A percentile compares a stretch with the other conserved stretches of the same genome.
Evolutionary conservation across 2,113 vertebrate species (phyloP).

Genomic region (Monopterus albus): DNA sequence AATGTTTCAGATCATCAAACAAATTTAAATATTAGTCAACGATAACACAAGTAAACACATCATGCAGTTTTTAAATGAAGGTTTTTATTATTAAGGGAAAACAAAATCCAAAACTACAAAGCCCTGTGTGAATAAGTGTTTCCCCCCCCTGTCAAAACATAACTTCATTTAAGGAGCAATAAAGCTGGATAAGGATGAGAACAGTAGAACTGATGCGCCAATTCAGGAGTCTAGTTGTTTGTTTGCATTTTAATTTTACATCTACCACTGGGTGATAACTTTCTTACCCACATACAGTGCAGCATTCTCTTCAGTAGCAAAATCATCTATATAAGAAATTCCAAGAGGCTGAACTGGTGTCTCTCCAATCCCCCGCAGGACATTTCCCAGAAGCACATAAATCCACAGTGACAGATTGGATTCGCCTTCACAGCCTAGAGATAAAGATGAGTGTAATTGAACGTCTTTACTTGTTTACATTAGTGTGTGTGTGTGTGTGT

Average conservation of each 20-base stretch:
- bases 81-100: too few relatives aligned
- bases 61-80: too few relatives aligned
- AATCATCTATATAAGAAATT: conserved; percentile 93
- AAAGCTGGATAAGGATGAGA: background rate
- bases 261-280: background rate
- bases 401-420: conserved; percentile 90
- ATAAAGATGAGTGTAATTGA: background rate
- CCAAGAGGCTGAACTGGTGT: conserved; percentile 91
- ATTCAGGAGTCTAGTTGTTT: background rate
- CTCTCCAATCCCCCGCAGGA: conserved; percentile 92
- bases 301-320: conserved; percentile 89
- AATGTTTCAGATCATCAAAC: too few relatives aligned
- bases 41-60: too few relatives aligned
- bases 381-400: conserved; percentile 89
- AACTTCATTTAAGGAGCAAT: too few relatives aligned
- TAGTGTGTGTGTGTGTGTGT: too few relatives aligned
- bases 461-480: background rate
- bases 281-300: conserved; percentile 92
- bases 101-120: too few relatives aligned
- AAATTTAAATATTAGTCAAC: too few relatives aligned
- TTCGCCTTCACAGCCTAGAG: conserved; percentile 84
- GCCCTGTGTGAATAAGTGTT: too few relatives aligned
- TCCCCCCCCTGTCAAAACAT: too few relatives aligned
- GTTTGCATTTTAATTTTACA: background rate
- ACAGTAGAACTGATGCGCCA: background rate